These are phyloP conservation scores for Myxocyprinus asiaticus DNA, from an alignment of 2,113 vertebrate species.

Conservation along the genomic window DNA sequence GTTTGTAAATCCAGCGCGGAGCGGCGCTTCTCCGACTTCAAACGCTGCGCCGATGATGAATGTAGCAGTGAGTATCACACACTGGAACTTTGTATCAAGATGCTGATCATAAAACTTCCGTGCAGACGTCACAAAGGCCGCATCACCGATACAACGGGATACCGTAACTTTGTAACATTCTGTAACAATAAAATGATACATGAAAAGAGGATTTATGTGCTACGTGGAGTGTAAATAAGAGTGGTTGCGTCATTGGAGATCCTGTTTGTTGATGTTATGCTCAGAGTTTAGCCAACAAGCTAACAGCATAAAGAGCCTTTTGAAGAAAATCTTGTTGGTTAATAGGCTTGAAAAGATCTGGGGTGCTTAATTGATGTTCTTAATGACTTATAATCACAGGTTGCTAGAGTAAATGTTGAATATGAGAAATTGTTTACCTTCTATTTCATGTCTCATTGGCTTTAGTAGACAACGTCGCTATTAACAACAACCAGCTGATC, in stretches of 20 bases:
- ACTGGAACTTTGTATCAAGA: conserved; percentile 7
- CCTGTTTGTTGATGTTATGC: background rate
- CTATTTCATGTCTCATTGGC: background rate
- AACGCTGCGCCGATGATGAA: conserved; percentile 87
- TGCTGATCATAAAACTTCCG: conserved; percentile 24
- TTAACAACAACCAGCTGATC: background rate
- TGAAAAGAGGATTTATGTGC: background rate
- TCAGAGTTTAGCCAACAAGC: conserved; percentile 14
- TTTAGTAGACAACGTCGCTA: background rate
- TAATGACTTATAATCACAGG: background rate
- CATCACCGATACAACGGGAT: conserved; percentile 50
- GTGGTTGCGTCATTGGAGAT: background rate
- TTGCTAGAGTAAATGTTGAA: background rate
- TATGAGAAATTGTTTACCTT: background rate
- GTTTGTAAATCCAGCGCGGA: conserved; percentile 58
- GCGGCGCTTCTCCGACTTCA: conserved; percentile 85
- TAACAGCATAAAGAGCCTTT: background rate
- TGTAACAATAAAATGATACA: background rate
- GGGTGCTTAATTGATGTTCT: background rate
- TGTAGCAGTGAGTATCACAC: conserved; percentile 89
- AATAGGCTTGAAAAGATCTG: background rate
- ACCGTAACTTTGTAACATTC: conserved; percentile 61
- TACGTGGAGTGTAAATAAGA: background rate
- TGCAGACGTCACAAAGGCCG: background rate
- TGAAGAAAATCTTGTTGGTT: background rate